Evolutionary conservation across 2,888 invertebrate genomes (phyloP).

Genomic region (Carabus problematicus): DNA sequence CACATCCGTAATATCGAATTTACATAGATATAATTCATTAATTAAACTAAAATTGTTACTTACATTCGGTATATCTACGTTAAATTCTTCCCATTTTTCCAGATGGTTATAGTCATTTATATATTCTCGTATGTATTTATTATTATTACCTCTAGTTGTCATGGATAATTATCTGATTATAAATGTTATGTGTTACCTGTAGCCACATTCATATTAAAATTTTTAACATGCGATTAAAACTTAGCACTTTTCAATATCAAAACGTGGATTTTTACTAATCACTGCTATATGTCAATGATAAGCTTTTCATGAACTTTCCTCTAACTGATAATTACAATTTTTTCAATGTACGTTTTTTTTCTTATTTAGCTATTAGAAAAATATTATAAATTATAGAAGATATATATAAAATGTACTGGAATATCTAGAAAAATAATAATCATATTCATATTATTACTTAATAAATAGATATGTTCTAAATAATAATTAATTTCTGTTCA

Average conservation of each 20-base stretch:
- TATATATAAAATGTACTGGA: too few species aligned
- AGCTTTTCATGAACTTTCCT: slow-evolving; percentile 7
- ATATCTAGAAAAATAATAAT: too few species aligned
- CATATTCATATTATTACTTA: too few species aligned
- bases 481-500: too few species aligned
- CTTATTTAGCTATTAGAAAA: too few species aligned
- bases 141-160: not conserved
- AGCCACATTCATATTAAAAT: too few species aligned
- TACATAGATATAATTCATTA: not conserved
- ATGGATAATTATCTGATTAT: not conserved
- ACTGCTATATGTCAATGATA: not conserved
- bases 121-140: not conserved
- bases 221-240: too few species aligned
- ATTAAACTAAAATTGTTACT: not conserved
- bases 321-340: not conserved
- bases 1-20: not conserved
- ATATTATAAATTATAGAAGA: too few species aligned
- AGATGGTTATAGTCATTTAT: not conserved
- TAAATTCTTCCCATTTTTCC: not conserved
- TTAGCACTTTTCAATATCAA: too few species aligned
- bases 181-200: not conserved
- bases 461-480: too few species aligned
- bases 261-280: too few species aligned
- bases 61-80: slow-evolving; percentile 2
- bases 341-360: too few species aligned